Percentiles rank a stretch among this genome's conserved stretches.
phyloP scores from a whole-genome alignment of 92 coral and sea anemone genomes.

The Palythoa caribaeorum region DNA sequence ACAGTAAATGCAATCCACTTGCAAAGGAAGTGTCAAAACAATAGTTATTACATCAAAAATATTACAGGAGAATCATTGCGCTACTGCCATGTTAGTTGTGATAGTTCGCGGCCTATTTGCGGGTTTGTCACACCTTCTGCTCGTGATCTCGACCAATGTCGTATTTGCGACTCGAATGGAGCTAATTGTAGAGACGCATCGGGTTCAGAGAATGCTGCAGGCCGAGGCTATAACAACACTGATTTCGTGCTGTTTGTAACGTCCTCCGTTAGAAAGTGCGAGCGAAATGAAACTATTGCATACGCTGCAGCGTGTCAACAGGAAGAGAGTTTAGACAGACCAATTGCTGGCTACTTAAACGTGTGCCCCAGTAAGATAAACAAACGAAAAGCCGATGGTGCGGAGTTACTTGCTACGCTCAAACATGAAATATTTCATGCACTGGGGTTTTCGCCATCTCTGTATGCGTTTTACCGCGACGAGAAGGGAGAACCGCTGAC shows the following conservation, averaged over 20 bases:
- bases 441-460: constrained; percentile 90
- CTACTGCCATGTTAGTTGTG: constrained; percentile 79
- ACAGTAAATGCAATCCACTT: constrained; percentile 73
- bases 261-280: constrained; percentile 75
- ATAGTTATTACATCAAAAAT: constrained; percentile 59
- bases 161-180: constrained; percentile 74
- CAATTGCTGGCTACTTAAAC: constrained; percentile 93
- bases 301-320: constrained; percentile 93
- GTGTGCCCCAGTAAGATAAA: constrained; percentile 80
- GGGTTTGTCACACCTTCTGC: constrained; percentile 64
- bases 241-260: constrained; percentile 89
- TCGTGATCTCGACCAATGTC: constrained; percentile 83
- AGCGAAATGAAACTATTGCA: constrained; percentile 72
- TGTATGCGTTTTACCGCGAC: constrained; percentile 87
- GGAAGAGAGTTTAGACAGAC: constrained; percentile 85
- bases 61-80: constrained; percentile 79
- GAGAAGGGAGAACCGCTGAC: constrained; percentile 82
- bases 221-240: constrained; percentile 72
- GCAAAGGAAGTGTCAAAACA: constrained; percentile 81
- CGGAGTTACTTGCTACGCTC: constrained; percentile 83
- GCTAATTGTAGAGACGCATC: constrained; percentile 65
- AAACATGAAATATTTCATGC: constrained; percentile 97
- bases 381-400: constrained; percentile 51
- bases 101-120: constrained; percentile 64
- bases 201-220: constrained; percentile 52